These are phyloP conservation scores for Apocheima hispidaria DNA, from an alignment of 2,888 invertebrate genomes.

Conservation along the genomic window DNA sequence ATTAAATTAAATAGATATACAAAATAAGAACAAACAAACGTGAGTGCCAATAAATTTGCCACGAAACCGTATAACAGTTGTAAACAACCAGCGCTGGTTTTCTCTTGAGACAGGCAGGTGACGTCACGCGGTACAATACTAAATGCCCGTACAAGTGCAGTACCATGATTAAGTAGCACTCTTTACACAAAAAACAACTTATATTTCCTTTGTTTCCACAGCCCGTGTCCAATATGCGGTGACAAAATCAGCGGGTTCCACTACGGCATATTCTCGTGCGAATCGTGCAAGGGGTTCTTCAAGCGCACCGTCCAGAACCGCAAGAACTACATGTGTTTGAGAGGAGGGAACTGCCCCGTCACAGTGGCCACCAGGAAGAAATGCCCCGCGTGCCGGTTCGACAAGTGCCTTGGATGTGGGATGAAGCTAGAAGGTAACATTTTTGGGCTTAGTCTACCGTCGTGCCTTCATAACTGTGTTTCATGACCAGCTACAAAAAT, in stretches of 20 bases:
- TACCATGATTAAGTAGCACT: not conserved
- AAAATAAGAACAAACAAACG: too few species aligned
- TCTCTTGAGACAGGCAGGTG: too few species aligned
- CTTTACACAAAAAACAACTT: not conserved
- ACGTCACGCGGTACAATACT: too few species aligned
- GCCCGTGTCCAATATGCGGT: conserved; percentile 97
- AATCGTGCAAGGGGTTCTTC: conserved; percentile 99
- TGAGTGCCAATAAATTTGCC: too few species aligned
- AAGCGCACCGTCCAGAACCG: conserved; percentile 99
- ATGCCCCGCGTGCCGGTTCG: conserved; percentile 98
- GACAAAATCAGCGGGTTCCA: conserved; percentile 99
- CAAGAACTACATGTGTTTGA: conserved; percentile 97
- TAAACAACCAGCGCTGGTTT: too few species aligned
- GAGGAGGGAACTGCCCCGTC: conserved; percentile 96
- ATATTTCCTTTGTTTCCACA: conserved; percentile 58
- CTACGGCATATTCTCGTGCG: conserved; percentile 99
- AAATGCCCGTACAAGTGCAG: too few species aligned
- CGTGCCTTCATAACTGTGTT: too few species aligned
- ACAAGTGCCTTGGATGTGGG: conserved; percentile 97
- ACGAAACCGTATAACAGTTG: too few species aligned
- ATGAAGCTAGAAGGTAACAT: conserved; percentile 96
- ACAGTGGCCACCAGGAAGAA: conserved; percentile 97
- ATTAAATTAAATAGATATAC: too few species aligned
- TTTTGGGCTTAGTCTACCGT: not conserved
- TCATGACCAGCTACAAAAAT: too few species aligned